Percentiles rank a stretch among this genome's conserved stretches.
Conservation (phyloP, 2,888 invertebrate genomes). For the Apamea anceps region DNA sequence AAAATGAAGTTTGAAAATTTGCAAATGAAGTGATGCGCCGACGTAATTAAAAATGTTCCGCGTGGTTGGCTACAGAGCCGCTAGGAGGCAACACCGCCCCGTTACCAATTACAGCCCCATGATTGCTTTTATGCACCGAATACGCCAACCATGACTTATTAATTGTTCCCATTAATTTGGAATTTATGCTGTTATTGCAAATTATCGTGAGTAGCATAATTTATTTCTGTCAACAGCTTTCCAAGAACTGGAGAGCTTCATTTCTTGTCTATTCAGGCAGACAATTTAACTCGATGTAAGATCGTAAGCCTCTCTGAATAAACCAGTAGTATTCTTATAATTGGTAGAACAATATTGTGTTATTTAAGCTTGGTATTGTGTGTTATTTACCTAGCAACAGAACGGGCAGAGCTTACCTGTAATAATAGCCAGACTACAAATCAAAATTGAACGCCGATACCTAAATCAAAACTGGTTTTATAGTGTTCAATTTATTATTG, state of each 20-base stretch:
- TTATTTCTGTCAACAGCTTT: constrained; percentile 16
- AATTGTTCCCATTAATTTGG: constrained; percentile 67
- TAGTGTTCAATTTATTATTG: constrained; percentile 17
- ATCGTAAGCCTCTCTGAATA: constrained; percentile 12
- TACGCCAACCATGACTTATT: constrained; percentile 76
- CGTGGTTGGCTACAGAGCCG: constrained; percentile 57
- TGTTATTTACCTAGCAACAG: constrained; percentile 4
- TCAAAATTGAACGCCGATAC: constrained; percentile 36
- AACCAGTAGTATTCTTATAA: neutral
- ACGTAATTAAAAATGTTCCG: constrained; percentile 84
- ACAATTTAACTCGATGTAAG: neutral
- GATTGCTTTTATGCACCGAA: constrained; percentile 78
- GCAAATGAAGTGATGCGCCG: constrained; percentile 83
- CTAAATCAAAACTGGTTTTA: constrained; percentile 37
- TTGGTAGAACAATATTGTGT: constrained; percentile 11
- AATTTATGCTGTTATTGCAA: constrained; percentile 64
- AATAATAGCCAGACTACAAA: constrained; percentile 30
- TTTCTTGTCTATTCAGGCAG: constrained; percentile 6
- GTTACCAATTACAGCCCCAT: constrained; percentile 71
- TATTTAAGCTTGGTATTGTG: constrained; percentile 8
- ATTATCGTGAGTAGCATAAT: constrained; percentile 29
- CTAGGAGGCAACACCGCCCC: constrained; percentile 60
- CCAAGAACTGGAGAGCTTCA: neutral
- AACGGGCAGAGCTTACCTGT: neutral
- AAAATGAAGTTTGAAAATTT: constrained; percentile 72